A percentile compares a stretch with the other conserved stretches of the same genome.
Conservation (phyloP, 2,113 vertebrate species). For the Tetrao urogallus region DNA sequence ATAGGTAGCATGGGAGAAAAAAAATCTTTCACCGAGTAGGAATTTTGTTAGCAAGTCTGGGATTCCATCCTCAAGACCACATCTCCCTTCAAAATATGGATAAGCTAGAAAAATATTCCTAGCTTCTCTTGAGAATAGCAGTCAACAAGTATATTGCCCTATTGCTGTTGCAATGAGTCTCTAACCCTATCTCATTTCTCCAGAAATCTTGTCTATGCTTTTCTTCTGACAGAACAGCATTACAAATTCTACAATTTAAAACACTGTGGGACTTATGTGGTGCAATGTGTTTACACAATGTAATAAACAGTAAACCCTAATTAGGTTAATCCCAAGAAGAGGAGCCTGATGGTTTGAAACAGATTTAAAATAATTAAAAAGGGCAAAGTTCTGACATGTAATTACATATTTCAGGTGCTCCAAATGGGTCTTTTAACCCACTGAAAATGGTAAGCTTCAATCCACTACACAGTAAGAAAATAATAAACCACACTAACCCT, state of each 20-base stretch:
- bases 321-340: neutral
- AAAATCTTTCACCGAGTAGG: neutral
- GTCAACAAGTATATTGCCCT: neutral
- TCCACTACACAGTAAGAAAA: neutral
- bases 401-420: neutral
- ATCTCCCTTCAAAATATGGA: neutral
- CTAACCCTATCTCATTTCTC: neutral
- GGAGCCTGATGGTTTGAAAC: neutral
- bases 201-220: neutral
- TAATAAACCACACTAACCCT: neutral
- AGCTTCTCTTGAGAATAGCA: neutral
- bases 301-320: neutral
- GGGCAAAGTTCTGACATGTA: neutral
- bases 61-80: neutral
- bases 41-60: neutral
- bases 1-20: neutral
- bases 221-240: neutral
- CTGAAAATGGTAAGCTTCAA: neutral
- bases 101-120: neutral
- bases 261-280: neutral
- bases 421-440: neutral
- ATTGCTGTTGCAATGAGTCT: neutral
- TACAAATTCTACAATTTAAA: neutral
- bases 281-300: neutral
- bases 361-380: neutral